phyloP scores from a whole-genome alignment of 92 coral and sea anemone genomes.

The Diadumene lineata region DNA sequence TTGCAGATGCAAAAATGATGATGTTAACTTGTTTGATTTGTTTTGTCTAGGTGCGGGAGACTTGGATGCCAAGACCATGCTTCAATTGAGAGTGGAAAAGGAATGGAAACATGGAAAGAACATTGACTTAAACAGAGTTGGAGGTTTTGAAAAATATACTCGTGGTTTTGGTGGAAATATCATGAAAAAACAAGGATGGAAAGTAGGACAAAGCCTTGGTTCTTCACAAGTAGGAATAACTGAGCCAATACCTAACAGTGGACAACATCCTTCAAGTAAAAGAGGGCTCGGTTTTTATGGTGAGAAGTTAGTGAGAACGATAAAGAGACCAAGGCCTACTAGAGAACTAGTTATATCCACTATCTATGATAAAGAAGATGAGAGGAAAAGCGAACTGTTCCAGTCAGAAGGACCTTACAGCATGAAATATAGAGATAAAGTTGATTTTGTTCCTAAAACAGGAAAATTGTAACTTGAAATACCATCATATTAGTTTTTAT shows the following conservation, averaged over 20 bases:
- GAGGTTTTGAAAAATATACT: constrained; percentile 93
- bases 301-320: constrained; percentile 77
- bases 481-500: too few relatives aligned
- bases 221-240: constrained; percentile 76
- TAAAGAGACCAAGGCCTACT: constrained; percentile 76
- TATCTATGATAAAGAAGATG: constrained; percentile 76
- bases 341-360: constrained; percentile 86
- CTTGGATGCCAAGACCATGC: constrained; percentile 78
- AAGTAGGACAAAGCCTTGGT: constrained; percentile 85
- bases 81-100: constrained; percentile 81
- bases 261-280: constrained; percentile 86
- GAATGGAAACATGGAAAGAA: constrained; percentile 83
- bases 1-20: too few relatives aligned
- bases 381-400: constrained; percentile 57
- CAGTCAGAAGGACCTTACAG: constrained; percentile 79
- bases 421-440: constrained; percentile 68
- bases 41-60: constrained; percentile 75
- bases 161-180: constrained; percentile 86
- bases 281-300: constrained; percentile 94
- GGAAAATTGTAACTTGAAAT: background rate
- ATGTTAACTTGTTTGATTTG: background rate
- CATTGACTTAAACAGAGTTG: constrained; percentile 68
- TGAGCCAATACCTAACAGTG: constrained; percentile 85
- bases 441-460: constrained; percentile 73
- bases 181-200: constrained; percentile 94